Conservation (phyloP, 2,113 vertebrate genomes). For the Maccullochella peelii region DNA sequence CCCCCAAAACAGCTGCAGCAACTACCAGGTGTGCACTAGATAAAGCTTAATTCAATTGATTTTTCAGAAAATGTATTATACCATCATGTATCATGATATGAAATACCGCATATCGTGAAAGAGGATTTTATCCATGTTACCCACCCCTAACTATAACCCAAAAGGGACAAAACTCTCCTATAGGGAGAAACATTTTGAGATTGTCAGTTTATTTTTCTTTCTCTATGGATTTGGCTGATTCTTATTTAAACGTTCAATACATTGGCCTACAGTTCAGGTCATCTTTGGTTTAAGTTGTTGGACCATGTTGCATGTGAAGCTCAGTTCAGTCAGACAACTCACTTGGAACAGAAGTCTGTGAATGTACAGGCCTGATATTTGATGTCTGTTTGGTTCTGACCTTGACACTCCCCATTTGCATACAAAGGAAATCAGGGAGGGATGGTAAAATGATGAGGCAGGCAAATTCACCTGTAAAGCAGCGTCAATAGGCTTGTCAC, state of each 20-base stretch:
- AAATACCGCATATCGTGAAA: not conserved
- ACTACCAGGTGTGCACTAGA: not conserved
- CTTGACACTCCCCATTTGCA: not conserved
- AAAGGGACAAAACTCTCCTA: not conserved
- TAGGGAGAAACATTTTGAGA: not conserved
- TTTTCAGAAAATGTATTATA: not conserved
- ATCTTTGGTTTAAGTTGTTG: not conserved
- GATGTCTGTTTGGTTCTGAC: not conserved
- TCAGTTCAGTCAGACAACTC: constrained; percentile 39
- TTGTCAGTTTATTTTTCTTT: constrained; percentile 12
- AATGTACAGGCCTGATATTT: not conserved
- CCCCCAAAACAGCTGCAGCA: not conserved
- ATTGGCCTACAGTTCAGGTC: constrained; percentile 14
- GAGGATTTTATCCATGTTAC: constrained; percentile 2
- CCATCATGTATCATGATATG: not conserved
- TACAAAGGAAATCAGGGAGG: not conserved
- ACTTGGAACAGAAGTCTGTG: not conserved
- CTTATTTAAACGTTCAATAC: not conserved
- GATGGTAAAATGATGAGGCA: not conserved
- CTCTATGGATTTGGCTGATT: constrained; percentile 22
- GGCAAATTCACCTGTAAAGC: not conserved
- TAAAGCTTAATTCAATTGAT: not conserved
- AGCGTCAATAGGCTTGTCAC: not conserved
- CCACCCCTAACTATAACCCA: not conserved
- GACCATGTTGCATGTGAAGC: not conserved